Evolutionary conservation across 2,888 invertebrate genomes (phyloP).

Genomic region (Neoaliturus tenellus): DNA sequence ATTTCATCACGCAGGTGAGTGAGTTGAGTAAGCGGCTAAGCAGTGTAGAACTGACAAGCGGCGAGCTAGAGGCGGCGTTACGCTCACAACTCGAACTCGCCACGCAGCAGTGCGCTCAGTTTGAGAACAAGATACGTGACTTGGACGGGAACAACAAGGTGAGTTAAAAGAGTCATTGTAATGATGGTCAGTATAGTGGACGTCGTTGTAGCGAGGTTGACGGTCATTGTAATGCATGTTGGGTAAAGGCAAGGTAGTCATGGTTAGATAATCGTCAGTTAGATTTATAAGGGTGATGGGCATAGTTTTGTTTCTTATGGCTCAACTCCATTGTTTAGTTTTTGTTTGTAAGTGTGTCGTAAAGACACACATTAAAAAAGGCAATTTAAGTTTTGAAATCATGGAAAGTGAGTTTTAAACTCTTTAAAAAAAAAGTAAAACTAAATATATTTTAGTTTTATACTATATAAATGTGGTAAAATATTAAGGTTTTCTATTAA

Average conservation of each 20-base stretch:
- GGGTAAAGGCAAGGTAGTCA: no score
- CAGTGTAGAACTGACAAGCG: slow-evolving; percentile 52
- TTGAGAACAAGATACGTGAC: slow-evolving; percentile 50
- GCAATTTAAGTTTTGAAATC: no score
- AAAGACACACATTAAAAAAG: no score
- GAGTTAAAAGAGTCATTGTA: neutral
- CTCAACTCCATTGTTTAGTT: slow-evolving; percentile 7
- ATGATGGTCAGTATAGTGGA: neutral
- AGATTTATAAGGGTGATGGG: neutral
- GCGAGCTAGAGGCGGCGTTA: slow-evolving; percentile 64
- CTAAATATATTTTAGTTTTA: no score
- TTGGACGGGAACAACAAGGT: slow-evolving; percentile 54
- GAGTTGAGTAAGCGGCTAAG: slow-evolving; percentile 40
- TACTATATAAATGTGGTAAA: no score
- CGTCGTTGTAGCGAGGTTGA: neutral
- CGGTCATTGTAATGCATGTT: neutral
- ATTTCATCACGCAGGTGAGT: neutral
- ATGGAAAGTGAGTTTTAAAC: no score
- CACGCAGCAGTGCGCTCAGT: slow-evolving; percentile 54
- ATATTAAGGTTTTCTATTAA: no score
- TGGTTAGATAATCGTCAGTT: neutral
- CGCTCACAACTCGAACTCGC: slow-evolving; percentile 56
- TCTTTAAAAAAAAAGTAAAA: no score
- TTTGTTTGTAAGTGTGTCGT: no score
- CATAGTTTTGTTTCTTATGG: neutral